Evolutionary conservation across 2,113 vertebrate species (phyloP).

Genomic region (Reinhardtius hippoglossoides): DNA sequence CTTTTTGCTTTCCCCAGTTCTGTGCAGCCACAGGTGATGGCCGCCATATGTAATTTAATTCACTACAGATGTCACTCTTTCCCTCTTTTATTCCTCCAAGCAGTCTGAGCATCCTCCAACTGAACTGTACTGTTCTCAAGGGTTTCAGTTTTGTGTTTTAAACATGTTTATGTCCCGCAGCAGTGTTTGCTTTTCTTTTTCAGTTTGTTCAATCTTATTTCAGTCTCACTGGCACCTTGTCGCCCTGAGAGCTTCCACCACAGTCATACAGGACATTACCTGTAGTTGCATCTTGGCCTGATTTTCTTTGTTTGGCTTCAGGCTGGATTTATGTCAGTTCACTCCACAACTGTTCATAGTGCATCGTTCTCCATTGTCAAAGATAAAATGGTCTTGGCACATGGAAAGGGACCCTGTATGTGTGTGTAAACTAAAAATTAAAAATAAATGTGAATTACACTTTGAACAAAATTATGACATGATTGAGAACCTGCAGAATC

Average conservation of each 20-base stretch:
- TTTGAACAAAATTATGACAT: too few relatives aligned
- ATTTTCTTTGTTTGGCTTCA: background rate
- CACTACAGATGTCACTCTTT: background rate
- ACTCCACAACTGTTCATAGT: background rate
- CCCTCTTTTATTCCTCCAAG: background rate
- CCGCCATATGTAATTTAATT: background rate
- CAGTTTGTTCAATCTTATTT: background rate
- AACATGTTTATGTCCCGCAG: background rate
- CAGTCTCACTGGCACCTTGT: conserved; percentile 1
- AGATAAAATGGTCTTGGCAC: background rate
- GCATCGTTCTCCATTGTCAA: background rate
- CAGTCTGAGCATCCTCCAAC: background rate
- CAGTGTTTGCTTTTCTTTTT: background rate
- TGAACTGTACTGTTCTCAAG: background rate
- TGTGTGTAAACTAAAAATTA: background rate
- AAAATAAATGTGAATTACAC: too few relatives aligned
- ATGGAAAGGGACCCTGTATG: background rate
- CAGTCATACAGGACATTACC: background rate
- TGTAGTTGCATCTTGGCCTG: background rate
- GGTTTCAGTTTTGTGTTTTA: background rate
- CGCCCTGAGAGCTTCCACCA: background rate
- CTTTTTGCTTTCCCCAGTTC: background rate
- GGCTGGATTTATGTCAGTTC: conserved; percentile 1
- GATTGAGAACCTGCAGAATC: background rate
- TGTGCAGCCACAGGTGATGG: background rate